Base-by-base conservation (phyloP, 2,888 invertebrate genomes). In the Parochlus steinenii region DNA sequence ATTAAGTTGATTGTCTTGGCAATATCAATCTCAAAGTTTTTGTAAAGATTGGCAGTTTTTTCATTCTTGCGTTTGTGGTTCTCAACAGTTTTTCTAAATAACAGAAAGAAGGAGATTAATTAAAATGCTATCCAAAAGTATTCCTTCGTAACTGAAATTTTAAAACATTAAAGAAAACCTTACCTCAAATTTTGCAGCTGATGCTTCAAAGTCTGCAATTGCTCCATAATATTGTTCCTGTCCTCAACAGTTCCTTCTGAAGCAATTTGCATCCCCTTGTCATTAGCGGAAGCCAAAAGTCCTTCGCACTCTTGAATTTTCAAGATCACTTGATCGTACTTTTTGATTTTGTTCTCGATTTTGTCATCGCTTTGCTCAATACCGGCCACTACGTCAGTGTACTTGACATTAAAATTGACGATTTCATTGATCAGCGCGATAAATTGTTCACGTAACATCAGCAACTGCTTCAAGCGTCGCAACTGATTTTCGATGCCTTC, bases 241-340 rank as follows among this genome's bases (percentile, higher is more conserved):
- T 90, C 90, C 12, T 80, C 77, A 0, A 82, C 75, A 3, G 83
- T 78, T 26, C 89, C 87, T 58, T 92, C 90, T 1, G 79, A 77
- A 1, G 86, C 86, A 20, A 93, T 90, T 54, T 87, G 85, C 49
- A 86, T 83, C 1, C 90, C 92, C 53, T 90, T 90, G 50, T 92
- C 92, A 10, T 76, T 76, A 1, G 90, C 87, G 5, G 82, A 74
- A 0, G 86, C 81, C 6, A 92, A 58, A 22, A 80, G 63, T 7
- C 87, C 89, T 55, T 90, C 90, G 52, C 83, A 86, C 47, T 86
- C 86, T 60, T 86, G 87, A 34, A 90, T 85, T 50, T 82, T 83
- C 0, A 71, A 60, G 42, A 89, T 82, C 1, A 85, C 74, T 44
- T 85, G 80, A 48, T 86, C 83, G 47, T 87, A 89, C 34, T 78